Evolutionary conservation across 2,797 vertebrate genomes (phyloP).

Genomic region (Ceyx erithaca): DNA sequence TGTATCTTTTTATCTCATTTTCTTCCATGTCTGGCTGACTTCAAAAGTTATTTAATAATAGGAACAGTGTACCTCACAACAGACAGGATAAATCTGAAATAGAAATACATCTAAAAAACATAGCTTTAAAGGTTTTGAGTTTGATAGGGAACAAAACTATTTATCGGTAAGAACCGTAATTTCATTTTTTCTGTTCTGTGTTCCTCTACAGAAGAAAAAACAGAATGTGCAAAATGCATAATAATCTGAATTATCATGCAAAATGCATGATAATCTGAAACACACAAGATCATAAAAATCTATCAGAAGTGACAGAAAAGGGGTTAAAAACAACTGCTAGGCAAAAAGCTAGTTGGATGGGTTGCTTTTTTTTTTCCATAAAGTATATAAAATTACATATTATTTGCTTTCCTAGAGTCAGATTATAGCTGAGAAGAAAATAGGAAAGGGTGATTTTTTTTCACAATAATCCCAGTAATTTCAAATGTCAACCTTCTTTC

Average conservation of each 20-base stretch:
- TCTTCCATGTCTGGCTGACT: neutral
- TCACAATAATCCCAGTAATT: neutral
- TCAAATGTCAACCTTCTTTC: neutral
- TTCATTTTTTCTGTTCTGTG: neutral
- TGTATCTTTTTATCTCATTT: neutral
- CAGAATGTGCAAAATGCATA: neutral
- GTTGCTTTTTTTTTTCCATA: neutral
- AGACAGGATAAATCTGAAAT: neutral
- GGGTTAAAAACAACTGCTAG: neutral
- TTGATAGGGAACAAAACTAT: neutral
- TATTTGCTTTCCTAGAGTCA: neutral
- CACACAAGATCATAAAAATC: neutral
- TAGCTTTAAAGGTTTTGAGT: neutral
- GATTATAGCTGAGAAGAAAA: neutral
- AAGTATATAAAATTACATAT: neutral
- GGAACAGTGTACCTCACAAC: neutral
- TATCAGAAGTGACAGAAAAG: neutral
- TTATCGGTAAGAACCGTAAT: neutral
- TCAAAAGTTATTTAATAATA: neutral
- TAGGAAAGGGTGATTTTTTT: neutral
- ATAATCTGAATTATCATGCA: neutral
- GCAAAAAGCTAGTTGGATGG: neutral
- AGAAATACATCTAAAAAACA: neutral
- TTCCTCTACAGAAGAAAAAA: neutral
- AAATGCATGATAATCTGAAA: neutral